These are phyloP conservation scores for Daktulosphaira vitifoliae DNA, from an alignment of 1,140 invertebrate genomes.

Conservation along the genomic window DNA sequence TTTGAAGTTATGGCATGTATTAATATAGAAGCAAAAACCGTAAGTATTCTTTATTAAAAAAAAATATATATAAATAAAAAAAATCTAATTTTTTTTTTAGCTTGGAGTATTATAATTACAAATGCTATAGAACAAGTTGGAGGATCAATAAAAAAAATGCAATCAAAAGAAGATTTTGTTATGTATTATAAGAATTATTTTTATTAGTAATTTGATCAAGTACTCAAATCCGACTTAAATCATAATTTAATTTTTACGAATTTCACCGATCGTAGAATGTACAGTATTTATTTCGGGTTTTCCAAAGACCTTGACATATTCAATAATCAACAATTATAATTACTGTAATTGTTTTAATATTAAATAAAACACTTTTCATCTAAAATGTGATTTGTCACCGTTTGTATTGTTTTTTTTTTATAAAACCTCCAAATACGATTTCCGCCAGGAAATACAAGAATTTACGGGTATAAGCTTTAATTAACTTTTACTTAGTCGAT, in stretches of 20 bases:
- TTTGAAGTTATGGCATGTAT: constrained; percentile 25
- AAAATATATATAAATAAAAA: no score
- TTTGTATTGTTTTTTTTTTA: neutral
- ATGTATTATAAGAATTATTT: no score
- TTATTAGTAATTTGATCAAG: no score
- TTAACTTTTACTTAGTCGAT: neutral
- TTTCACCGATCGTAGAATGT: constrained; percentile 9
- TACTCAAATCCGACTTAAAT: no score
- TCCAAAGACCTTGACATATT: constrained; percentile 4
- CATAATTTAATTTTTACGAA: neutral
- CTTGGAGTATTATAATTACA: no score
- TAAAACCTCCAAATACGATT: neutral
- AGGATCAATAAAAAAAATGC: no score
- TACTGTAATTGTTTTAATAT: neutral
- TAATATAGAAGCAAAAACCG: constrained; percentile 4
- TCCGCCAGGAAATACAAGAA: neutral
- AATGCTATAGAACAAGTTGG: no score
- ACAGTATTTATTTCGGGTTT: constrained; percentile 3
- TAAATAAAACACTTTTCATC: no score
- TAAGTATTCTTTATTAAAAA: neutral
- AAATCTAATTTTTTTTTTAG: no score
- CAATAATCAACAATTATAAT: neutral
- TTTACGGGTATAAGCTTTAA: neutral
- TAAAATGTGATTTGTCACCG: neutral
- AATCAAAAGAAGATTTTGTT: no score